These are phyloP conservation scores for Imbricaverruca yamaguchii DNA, from an alignment of 2,888 invertebrate species.

Conservation along the genomic window DNA sequence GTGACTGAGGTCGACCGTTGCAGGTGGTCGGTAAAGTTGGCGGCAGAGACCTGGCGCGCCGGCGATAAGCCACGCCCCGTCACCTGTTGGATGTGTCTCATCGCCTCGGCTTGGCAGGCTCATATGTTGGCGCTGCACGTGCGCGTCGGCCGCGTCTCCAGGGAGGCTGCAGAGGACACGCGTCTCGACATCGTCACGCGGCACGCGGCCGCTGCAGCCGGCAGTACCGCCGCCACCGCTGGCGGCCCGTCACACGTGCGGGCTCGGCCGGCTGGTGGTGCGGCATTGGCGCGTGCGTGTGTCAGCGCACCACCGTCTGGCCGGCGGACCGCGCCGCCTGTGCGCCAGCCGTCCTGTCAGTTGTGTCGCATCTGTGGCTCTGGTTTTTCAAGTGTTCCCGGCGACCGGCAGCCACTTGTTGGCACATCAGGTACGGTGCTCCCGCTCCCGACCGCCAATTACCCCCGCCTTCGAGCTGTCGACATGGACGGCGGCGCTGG, in stretches of 20 bases:
- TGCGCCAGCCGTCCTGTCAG: neutral
- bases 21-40: neutral
- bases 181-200: too few species aligned
- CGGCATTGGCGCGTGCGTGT: too few species aligned
- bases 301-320: too few species aligned
- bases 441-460: neutral
- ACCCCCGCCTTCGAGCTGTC: neutral
- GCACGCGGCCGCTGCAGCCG: too few species aligned
- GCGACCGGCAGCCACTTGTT: neutral
- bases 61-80: slow-evolving; percentile 17
- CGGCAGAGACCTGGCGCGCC: neutral
- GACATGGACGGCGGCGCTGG: neutral
- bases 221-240: neutral
- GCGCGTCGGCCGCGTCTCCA: neutral
- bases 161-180: neutral
- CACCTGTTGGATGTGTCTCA: neutral
- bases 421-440: neutral
- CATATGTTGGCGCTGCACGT: neutral
- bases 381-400: neutral
- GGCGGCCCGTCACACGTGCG: neutral
- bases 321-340: too few species aligned
- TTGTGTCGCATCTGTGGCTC: slow-evolving; percentile 4
- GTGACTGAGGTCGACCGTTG: too few species aligned
- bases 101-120: neutral
- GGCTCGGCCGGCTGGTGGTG: too few species aligned